Percentiles rank a stretch among this genome's conserved stretches.
phyloP scores from a whole-genome alignment of 2,797 vertebrate genomes.

The Myoxocephalus aenaeus region DNA sequence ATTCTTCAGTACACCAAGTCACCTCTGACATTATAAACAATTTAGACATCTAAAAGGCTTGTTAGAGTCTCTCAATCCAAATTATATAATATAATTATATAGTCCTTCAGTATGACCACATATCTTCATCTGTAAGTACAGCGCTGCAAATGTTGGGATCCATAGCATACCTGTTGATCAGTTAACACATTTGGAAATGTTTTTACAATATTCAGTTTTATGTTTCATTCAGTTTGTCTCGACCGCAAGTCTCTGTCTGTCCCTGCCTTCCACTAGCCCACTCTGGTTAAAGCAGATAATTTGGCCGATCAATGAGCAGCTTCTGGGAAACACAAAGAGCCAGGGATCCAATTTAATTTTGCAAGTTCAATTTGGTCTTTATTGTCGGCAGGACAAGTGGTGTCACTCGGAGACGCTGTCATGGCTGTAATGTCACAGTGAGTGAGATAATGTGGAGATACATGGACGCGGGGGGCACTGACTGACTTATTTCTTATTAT shows the following conservation, averaged over 20 bases:
- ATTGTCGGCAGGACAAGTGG: slow-evolving; percentile 36
- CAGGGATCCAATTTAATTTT: slow-evolving; percentile 63
- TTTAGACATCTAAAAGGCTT: neutral
- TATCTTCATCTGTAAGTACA: neutral
- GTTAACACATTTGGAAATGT: neutral
- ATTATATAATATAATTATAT: neutral
- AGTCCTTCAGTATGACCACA: neutral
- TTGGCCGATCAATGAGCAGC: slow-evolving; percentile 62
- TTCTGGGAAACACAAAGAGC: slow-evolving; percentile 49
- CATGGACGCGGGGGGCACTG: neutral
- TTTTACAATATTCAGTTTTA: neutral
- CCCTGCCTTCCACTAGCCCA: slow-evolving; percentile 25
- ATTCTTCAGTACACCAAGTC: neutral
- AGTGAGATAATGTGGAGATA: slow-evolving; percentile 9
- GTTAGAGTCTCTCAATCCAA: neutral
- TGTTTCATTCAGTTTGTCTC: too few relatives aligned
- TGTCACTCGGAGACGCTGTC: slow-evolving; percentile 11
- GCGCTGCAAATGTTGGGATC: neutral
- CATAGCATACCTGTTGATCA: neutral
- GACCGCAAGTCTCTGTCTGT: neutral
- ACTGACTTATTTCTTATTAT: slow-evolving; percentile 18
- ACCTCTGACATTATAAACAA: slow-evolving; percentile 6
- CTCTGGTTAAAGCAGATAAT: slow-evolving; percentile 60
- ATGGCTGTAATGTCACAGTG: neutral
- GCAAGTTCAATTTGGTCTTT: slow-evolving; percentile 57